These are phyloP conservation scores for Pseudomyrmex sp. DNA, from an alignment of 1,140 invertebrate genomes.

Conservation along the genomic window DNA sequence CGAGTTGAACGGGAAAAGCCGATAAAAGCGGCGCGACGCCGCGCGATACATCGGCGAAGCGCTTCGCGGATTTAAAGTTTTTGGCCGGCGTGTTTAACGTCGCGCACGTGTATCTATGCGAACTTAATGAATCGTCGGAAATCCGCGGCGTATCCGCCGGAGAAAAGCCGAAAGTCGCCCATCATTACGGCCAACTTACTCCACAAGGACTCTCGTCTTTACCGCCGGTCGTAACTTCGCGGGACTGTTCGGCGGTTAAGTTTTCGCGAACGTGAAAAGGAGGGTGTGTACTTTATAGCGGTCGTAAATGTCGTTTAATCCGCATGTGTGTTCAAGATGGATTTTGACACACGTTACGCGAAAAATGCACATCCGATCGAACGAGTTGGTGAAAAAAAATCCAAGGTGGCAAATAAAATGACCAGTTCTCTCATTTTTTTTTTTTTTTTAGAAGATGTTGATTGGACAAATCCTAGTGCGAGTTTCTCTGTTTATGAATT, in stretches of 20 bases:
- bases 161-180: slow-evolving; percentile 17
- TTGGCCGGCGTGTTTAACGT: slow-evolving; percentile 1
- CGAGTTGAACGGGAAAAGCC: slow-evolving; percentile 4
- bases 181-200: slow-evolving; percentile 51
- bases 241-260: slow-evolving; percentile 4
- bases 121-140: slow-evolving; percentile 47
- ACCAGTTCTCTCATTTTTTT: too few species aligned
- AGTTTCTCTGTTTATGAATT: too few species aligned
- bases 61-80: too few species aligned
- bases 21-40: neutral
- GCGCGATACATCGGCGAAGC: neutral
- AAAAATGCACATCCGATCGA: too few species aligned
- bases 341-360: neutral
- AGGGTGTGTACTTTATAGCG: neutral
- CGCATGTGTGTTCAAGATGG: neutral
- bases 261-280: neutral
- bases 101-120: slow-evolving; percentile 22
- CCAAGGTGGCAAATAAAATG: too few species aligned
- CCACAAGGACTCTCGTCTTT: slow-evolving; percentile 24
- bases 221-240: slow-evolving; percentile 28
- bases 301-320: slow-evolving; percentile 48
- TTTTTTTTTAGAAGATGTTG: too few species aligned
- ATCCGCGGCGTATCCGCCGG: neutral
- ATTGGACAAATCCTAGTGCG: too few species aligned
- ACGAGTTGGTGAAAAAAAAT: too few species aligned